Evolutionary conservation across 2,113 vertebrate genomes (phyloP).

Genomic region (Hemicordylus capensis): DNA sequence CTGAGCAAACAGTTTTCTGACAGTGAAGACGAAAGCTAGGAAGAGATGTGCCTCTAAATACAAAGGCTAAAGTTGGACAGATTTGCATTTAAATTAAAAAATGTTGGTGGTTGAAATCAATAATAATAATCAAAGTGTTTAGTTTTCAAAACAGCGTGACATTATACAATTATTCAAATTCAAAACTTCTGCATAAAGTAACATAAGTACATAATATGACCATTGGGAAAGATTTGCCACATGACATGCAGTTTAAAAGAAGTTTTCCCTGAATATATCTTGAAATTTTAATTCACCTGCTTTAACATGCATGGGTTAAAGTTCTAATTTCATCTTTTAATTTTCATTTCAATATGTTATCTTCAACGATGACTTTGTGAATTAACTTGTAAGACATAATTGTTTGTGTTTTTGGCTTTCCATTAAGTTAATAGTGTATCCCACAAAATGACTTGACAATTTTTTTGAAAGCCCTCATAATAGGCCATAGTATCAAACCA

Average conservation of each 20-base stretch:
- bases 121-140: constrained; percentile 65
- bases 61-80: constrained; percentile 46
- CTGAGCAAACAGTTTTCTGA: constrained; percentile 55
- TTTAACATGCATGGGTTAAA: constrained; percentile 50
- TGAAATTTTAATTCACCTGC: constrained; percentile 42
- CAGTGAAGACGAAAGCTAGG: constrained; percentile 18
- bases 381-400: constrained; percentile 51
- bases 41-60: constrained; percentile 36
- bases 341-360: constrained; percentile 58
- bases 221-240: constrained; percentile 35
- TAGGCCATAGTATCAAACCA: too few species aligned
- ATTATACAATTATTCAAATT: constrained; percentile 48
- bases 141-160: constrained; percentile 48
- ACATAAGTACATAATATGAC: constrained; percentile 1
- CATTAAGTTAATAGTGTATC: not conserved
- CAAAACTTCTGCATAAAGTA: constrained; percentile 31
- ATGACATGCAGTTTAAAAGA: constrained; percentile 35
- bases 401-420: constrained; percentile 51
- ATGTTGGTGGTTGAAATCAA: constrained; percentile 55
- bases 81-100: constrained; percentile 70
- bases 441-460: not conserved
- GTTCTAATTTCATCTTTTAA: constrained; percentile 57
- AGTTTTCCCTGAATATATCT: constrained; percentile 46
- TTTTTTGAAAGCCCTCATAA: too few species aligned
- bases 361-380: constrained; percentile 47